Evolutionary conservation across 2,797 vertebrate genomes (phyloP).

Genomic region (Prunella strophiata): DNA sequence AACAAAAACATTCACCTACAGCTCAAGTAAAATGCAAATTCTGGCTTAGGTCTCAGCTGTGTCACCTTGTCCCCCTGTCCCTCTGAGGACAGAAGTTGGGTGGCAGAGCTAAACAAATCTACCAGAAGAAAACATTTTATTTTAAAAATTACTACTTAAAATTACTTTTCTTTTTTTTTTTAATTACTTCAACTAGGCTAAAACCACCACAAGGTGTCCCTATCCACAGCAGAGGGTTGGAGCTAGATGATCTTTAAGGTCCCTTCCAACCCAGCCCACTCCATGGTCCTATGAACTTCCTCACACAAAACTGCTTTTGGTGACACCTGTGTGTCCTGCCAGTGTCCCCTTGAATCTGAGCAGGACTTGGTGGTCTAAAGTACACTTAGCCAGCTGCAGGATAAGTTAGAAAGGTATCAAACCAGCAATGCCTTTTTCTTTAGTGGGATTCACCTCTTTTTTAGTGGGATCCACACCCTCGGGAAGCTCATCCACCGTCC

Average conservation of each 20-base stretch:
- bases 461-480: constrained; percentile 81
- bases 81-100: background rate
- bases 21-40: background rate
- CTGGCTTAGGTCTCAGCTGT: background rate
- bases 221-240: background rate
- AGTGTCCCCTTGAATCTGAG: background rate
- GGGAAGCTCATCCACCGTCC: constrained; percentile 78
- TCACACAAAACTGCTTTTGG: background rate
- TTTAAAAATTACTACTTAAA: background rate
- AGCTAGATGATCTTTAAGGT: background rate
- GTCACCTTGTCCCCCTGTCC: background rate
- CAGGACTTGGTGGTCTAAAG: background rate
- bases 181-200: background rate
- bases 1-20: background rate
- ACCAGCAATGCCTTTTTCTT: constrained; percentile 77
- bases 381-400: background rate
- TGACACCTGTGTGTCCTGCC: background rate
- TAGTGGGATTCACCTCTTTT: constrained; percentile 86
- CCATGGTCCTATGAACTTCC: background rate
- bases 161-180: background rate
- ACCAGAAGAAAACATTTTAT: background rate
- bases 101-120: background rate
- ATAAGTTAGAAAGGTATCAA: background rate
- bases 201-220: background rate
- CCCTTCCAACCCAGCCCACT: background rate